phyloP scores from a whole-genome alignment of 2,113 vertebrate species.

The Tympanuchus pallidicinctus region DNA sequence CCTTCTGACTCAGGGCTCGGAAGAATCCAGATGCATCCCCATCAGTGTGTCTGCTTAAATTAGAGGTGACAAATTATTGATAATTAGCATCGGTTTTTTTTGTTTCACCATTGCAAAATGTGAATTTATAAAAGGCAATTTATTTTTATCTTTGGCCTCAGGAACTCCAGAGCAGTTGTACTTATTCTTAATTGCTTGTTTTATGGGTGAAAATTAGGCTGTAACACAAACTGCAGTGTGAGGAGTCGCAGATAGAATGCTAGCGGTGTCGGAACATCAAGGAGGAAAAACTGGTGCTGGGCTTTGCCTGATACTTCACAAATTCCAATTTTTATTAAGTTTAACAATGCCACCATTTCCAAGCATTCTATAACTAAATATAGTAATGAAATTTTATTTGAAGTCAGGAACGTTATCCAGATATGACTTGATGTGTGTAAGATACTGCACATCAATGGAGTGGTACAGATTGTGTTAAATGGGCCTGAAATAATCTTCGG shows the following conservation, averaged over 20 bases:
- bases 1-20: background rate
- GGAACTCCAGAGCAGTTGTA: constrained; percentile 46
- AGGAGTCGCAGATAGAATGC: background rate
- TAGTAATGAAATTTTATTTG: constrained; percentile 75
- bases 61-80: constrained; percentile 47
- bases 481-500: constrained; percentile 88
- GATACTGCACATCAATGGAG: constrained; percentile 74
- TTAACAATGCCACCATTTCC: constrained; percentile 57
- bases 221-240: background rate
- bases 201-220: constrained; percentile 63
- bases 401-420: constrained; percentile 67
- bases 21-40: background rate
- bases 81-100: constrained; percentile 44
- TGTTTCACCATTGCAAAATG: background rate
- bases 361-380: constrained; percentile 69
- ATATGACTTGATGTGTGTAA: constrained; percentile 63
- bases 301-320: constrained; percentile 8
- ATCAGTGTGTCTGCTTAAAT: background rate
- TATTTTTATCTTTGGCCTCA: constrained; percentile 54
- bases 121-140: constrained; percentile 52
- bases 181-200: constrained; percentile 64
- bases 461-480: constrained; percentile 93
- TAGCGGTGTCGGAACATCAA: background rate
- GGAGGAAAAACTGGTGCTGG: background rate
- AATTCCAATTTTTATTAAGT: constrained; percentile 61